Base-by-base conservation (phyloP, 2,888 invertebrate species). In the Caradrina clavipalpis region DNA sequence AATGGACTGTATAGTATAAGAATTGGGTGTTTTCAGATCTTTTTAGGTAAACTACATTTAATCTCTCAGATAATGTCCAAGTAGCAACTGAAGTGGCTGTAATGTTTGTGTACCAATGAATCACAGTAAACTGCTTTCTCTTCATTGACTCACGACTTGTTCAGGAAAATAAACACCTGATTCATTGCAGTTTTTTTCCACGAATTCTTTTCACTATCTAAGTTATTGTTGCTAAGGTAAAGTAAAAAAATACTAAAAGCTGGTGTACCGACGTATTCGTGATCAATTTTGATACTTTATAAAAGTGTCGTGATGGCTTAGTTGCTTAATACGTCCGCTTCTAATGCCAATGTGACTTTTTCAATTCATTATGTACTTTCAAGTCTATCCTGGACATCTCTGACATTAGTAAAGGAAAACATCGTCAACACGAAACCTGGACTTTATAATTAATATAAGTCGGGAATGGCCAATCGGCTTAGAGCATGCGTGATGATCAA, bases 41-140 rank as follows among this genome's bases (percentile, higher is more conserved):
- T 47, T 22, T 19, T 11, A 26, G 17, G 7, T 59, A 53, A 69
- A 54, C 60, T 63, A 59, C 22, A 39, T 59, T 55, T 35, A 55
- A 61, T 65, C 60, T 39, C 35, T 10, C 53, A 60, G 73, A 78
- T 59, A 73, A 69, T 39, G 39, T 22, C 10, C 13, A 22, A 69
- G 59, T 63, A 66, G 53, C 35, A 50, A 63, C 50, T 53, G 13
- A 63, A 77, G 65, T 60, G 68, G 59, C 62, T 55, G 58, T 21
- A 42, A 60, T n/a, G 60, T 47, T 39, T 26, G 39, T 62, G 35
- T 58, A 62, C 35, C 35, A 59, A 66, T 78, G 69, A 77, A 66
- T 78, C 78, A 63, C 22, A 47, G 58, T 51, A 65, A 35, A 62
- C 39, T 61, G 58, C 69, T 78, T 78, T 78, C 73, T 66, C 65